Evolutionary conservation across 2,888 invertebrate species (phyloP), one percentile per base, ranked within the genome.

Genomic region (Poecilobothrus nobilitatus): DNA sequence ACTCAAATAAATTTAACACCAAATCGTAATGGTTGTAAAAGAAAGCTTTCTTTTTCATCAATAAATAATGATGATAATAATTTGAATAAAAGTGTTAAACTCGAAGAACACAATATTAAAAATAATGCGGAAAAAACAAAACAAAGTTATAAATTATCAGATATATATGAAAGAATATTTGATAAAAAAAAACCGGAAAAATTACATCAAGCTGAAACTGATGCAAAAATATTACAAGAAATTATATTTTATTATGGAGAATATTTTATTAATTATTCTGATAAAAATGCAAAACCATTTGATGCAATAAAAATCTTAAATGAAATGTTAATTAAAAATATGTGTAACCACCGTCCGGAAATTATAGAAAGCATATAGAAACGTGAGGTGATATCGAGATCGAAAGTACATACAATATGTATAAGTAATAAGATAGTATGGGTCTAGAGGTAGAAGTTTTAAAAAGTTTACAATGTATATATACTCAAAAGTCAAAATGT

Each of bases 121-220:
- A 44, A 44, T 44, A 15, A 44, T 12, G 7, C 18, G 12, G 15
- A n/a, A n/a, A 53, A 18, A 15, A 15, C 27, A 15, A 63, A 63
- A 27, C 4, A 8, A 10, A 5, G 8, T 8, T 89, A 86, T 75
- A 84, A 83, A 73, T 78, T 91, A 62, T 71, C 71, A 1, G 83
- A 83, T 69, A 76, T 91, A 53, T 89, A 86, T 76, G 79, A 83
- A 71, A 83, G 86, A 66, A 77, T 88, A 27, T 81, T 87, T 65
- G 82, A 80, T 68, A 3, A 12, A 27, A 27, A 27, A 6, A 75
- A 82, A 18, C 81, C 85, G 0, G 65, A 74, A 3, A 78, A 83
- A 74, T 81, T 84, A 0, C 91, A 92, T 76, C 83, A 84, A 72
- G 90, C 91, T 1, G 91, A 91, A 79, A 84, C 79, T 1, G 91